These are phyloP conservation scores for Leptopilina drosophilae DNA, from an alignment of 2,888 invertebrate species.

Conservation along the genomic window DNA sequence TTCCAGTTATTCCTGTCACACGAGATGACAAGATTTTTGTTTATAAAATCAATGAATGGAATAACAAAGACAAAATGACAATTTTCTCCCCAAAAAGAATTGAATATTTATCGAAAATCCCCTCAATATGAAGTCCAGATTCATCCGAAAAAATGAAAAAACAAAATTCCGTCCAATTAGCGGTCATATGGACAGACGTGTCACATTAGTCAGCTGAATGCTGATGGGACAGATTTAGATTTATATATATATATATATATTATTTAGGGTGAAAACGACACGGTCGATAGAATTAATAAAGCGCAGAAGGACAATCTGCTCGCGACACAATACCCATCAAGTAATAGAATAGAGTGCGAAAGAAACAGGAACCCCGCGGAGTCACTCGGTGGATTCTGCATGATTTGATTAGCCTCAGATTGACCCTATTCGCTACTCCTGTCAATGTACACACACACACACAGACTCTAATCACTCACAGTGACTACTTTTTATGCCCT, in stretches of 20 bases:
- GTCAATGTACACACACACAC: slow-evolving; percentile 56
- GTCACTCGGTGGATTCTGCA: slow-evolving; percentile 66
- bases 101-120: no score
- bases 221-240: slow-evolving; percentile 64
- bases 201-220: slow-evolving; percentile 66
- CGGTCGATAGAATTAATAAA: slow-evolving; percentile 76
- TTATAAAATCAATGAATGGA: no score
- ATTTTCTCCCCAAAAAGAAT: no score
- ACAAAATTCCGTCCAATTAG: slow-evolving; percentile 60
- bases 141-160: slow-evolving; percentile 37
- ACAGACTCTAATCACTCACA: slow-evolving; percentile 69
- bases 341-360: slow-evolving; percentile 47
- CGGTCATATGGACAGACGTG: slow-evolving; percentile 55
- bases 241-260: no score
- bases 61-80: no score
- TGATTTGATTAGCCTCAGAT: slow-evolving; percentile 78
- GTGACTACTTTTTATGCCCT: slow-evolving; percentile 64
- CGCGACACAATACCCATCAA: slow-evolving; percentile 55
- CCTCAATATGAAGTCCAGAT: no score
- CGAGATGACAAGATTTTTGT: no score
- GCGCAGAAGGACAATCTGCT: slow-evolving; percentile 73
- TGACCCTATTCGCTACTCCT: slow-evolving; percentile 71
- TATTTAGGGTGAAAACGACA: slow-evolving; percentile 55
- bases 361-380: slow-evolving; percentile 57
- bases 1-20: no score